Conservation (phyloP, 2,888 invertebrate genomes). For the Eudasyphora cyanicolor region DNA sequence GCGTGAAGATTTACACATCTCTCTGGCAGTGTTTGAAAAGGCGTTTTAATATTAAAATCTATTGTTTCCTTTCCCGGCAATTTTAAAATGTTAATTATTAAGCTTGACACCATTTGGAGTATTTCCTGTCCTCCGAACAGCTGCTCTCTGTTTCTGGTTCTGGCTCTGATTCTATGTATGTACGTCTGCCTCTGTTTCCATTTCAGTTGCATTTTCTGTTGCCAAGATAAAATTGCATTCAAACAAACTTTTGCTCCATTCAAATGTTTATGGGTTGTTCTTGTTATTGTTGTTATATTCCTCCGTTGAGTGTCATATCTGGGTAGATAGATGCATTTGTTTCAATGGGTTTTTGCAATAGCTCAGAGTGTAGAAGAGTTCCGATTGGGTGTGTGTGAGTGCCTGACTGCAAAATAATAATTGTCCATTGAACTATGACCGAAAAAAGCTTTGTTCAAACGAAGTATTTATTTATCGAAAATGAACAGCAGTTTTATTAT, state of each 20-base stretch:
- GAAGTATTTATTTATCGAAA: too few relatives aligned
- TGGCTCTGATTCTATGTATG: conserved; percentile 1
- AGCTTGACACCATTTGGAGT: conserved; percentile 46
- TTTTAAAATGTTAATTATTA: conserved; percentile 61
- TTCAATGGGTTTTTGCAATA: too few relatives aligned
- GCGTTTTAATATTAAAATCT: conserved; percentile 62
- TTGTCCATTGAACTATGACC: too few relatives aligned
- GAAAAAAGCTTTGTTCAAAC: too few relatives aligned
- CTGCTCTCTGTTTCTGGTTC: background rate
- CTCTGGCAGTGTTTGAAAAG: conserved; percentile 44
- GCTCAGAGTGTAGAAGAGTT: background rate
- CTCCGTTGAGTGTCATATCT: conserved; percentile 16
- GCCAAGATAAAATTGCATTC: conserved; percentile 4
- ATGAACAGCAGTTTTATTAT: too few relatives aligned
- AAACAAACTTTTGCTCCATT: conserved; percentile 1
- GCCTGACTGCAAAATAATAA: too few relatives aligned
- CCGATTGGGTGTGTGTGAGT: background rate
- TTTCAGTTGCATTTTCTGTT: background rate
- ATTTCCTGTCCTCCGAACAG: conserved; percentile 26
- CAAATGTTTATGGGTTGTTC: background rate
- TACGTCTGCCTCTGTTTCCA: background rate
- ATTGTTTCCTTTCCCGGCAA: conserved; percentile 48
- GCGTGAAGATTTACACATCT: conserved; percentile 56
- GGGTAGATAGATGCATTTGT: background rate
- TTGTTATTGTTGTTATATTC: conserved; percentile 8